Evolutionary conservation across 2,888 invertebrate genomes (phyloP).

Genomic region (Syritta pipiens): DNA sequence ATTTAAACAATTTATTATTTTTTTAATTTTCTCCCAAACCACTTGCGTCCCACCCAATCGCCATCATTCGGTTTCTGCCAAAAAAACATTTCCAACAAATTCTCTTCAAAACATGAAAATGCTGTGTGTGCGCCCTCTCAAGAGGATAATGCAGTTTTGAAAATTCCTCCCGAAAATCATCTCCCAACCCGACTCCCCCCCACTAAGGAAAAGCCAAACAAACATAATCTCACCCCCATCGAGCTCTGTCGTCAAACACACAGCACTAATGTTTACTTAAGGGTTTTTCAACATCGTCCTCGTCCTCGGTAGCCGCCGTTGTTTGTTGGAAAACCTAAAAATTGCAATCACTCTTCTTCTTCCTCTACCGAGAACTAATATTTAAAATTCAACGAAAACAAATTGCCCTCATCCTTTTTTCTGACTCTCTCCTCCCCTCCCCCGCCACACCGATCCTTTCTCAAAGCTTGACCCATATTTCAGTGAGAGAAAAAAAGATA

Average conservation of each 20-base stretch:
- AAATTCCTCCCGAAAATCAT: background rate
- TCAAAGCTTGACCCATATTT: slow-evolving; percentile 58
- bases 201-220: slow-evolving; percentile 11
- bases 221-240: slow-evolving; percentile 21
- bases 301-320: slow-evolving; percentile 19
- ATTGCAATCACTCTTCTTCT: slow-evolving; percentile 62
- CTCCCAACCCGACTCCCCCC: background rate
- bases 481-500: background rate
- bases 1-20: no score
- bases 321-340: slow-evolving; percentile 40
- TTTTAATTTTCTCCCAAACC: no score
- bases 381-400: slow-evolving; percentile 66
- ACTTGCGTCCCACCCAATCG: no score
- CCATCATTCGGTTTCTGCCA: no score
- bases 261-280: slow-evolving; percentile 38
- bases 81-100: no score
- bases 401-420: slow-evolving; percentile 62
- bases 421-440: slow-evolving; percentile 11
- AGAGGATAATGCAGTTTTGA: slow-evolving; percentile 20
- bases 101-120: no score
- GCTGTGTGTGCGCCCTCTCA: no score
- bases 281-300: background rate
- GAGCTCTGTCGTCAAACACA: slow-evolving; percentile 28
- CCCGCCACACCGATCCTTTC: background rate
- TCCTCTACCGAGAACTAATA: slow-evolving; percentile 57